Base-by-base conservation (phyloP, 1,140 invertebrate genomes). In the Macrocentrus cingulum region DNA sequence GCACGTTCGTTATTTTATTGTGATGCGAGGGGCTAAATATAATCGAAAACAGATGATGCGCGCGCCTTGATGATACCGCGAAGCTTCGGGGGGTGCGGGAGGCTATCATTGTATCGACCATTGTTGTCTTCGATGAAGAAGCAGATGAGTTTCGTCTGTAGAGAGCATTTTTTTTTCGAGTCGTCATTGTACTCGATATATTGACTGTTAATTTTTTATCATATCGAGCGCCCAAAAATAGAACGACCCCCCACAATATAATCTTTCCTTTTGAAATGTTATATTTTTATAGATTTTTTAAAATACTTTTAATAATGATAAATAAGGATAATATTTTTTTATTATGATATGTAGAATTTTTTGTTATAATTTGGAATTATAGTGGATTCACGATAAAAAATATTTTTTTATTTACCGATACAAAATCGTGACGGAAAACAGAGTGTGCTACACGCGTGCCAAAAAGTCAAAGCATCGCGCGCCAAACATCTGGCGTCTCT, bases 41-140 rank as follows among this genome's bases (percentile, higher is more conserved):
- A 29, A 29, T 29, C 25, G 25, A 29, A 29, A 29, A 29, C 25
- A 29, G 25, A 29, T 29, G 25, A 29, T 29, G 25, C 25, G 25
- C 25, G 25, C 25, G 25, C 9, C 25, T 29, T 39, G 36, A 39
- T 39, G 36, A 39, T 39, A 15, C 9, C 25, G 25, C 4, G 25
- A 36, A 20, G 37, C n/a, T n/a, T n/a, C n/a, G n/a, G 23, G 34
- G n/a, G 25, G 8, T 19, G 25, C n/a, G 22, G 32, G 25, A 19
- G 11, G 18, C 7, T 60, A 55, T 60, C 51, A 60, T 60, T 60
- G 59, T 60, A 42, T 52, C 19, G 20, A 16, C 19, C 48, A 60
- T 60, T 60, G 59, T 60, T 54, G 18, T 23, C 25, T n/a, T n/a
- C 45, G 59, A 55, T 60, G 52, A 34, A 60, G 52, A 48, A 60